These are phyloP conservation scores for Passer montanus DNA, from an alignment of 2,113 vertebrate species.

Conservation along the genomic window DNA sequence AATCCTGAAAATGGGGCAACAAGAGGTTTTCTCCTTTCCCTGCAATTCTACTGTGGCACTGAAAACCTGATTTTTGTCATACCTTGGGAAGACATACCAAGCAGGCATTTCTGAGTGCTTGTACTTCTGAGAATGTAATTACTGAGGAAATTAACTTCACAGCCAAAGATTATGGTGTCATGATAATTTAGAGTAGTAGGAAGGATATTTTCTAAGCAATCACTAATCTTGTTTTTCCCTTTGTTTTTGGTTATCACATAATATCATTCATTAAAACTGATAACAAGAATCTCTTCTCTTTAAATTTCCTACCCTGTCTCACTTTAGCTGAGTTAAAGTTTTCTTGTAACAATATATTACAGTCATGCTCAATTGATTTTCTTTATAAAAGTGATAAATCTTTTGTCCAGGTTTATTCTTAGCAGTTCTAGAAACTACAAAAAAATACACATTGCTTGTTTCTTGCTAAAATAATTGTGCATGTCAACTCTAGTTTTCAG, in stretches of 20 bases:
- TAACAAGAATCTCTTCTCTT: conserved; percentile 71
- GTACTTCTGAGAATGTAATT: conserved; percentile 73
- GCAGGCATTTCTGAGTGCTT: conserved; percentile 37
- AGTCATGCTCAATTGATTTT: conserved; percentile 70
- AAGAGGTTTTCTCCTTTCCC: background rate
- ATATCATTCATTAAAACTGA: conserved; percentile 75
- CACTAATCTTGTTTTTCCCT: conserved; percentile 36
- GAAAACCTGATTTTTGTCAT: background rate
- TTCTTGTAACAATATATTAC: conserved; percentile 72
- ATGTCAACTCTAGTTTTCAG: background rate
- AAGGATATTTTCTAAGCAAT: conserved; percentile 71
- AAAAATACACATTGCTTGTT: background rate
- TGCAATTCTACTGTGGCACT: background rate
- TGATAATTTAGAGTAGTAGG: conserved; percentile 69
- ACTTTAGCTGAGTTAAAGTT: conserved; percentile 69
- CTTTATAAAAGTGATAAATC: conserved; percentile 70
- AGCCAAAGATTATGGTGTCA: conserved; percentile 66
- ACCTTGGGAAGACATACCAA: background rate
- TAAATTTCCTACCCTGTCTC: conserved; percentile 63
- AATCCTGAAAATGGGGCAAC: background rate
- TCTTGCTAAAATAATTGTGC: conserved; percentile 51
- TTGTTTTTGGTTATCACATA: conserved; percentile 69
- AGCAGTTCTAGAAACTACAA: conserved; percentile 51
- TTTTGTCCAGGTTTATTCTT: conserved; percentile 47
- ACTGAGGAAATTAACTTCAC: conserved; percentile 75